These are phyloP conservation scores for Tiliqua scincoides DNA, from an alignment of 2,113 vertebrate species.

Conservation along the genomic window DNA sequence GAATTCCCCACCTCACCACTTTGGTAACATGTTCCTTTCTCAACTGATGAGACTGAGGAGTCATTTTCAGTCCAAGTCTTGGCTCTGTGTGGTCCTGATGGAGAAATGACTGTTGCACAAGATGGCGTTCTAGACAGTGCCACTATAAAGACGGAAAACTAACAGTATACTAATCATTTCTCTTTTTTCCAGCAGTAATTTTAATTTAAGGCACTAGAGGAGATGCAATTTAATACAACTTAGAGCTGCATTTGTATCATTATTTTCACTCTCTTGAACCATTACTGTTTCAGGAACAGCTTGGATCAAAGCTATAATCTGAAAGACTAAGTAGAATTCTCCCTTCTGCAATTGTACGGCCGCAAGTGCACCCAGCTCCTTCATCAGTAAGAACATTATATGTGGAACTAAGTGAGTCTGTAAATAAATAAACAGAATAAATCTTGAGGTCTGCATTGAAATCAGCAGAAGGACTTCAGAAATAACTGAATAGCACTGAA, in stretches of 20 bases:
- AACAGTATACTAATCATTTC: background rate
- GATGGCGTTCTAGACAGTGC: background rate
- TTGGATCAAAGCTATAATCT: conserved; percentile 31
- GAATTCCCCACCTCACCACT: background rate
- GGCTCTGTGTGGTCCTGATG: background rate
- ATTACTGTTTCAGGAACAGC: conserved; percentile 6
- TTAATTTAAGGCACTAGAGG: conserved; percentile 39
- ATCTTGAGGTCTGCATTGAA: background rate
- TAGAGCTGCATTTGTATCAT: conserved; percentile 13
- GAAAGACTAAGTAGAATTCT: conserved; percentile 17
- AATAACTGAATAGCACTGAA: background rate
- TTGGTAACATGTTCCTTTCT: background rate
- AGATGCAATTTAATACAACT: conserved; percentile 23
- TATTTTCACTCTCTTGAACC: conserved; percentile 19
- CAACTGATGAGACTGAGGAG: background rate
- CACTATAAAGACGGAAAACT: background rate
- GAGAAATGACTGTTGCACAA: conserved; percentile 9
- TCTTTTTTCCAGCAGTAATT: background rate
- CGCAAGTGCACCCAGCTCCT: background rate
- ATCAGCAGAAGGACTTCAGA: background rate
- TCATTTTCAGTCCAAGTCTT: accelerated
- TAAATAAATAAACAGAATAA: background rate
- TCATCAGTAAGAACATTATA: conserved; percentile 30
- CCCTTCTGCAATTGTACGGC: conserved; percentile 3
- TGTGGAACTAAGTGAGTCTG: background rate